Conservation (phyloP, 2,113 vertebrate genomes). For the Zingel zingel region DNA sequence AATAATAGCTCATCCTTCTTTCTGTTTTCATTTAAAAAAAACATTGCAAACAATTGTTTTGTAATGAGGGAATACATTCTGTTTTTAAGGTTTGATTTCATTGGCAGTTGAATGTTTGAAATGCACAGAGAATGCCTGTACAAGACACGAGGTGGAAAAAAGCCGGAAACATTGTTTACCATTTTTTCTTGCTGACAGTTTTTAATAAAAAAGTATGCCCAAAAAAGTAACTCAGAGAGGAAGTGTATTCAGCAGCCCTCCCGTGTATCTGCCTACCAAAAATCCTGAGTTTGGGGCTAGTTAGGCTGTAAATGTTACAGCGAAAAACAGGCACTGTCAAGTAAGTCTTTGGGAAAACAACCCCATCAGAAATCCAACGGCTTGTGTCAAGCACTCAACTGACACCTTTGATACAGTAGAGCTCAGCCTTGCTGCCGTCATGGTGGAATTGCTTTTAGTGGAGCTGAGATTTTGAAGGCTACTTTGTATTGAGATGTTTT, state of each 20-base stretch:
- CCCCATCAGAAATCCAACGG: slow-evolving; percentile 59
- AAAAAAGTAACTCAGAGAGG: background rate
- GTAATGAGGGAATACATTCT: background rate
- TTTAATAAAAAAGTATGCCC: background rate
- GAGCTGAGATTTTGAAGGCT: slow-evolving; percentile 56
- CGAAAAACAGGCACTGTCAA: slow-evolving; percentile 47
- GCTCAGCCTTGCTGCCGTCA: slow-evolving; percentile 44
- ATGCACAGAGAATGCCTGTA: background rate
- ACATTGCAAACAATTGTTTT: background rate
- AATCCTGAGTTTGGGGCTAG: slow-evolving; percentile 4
- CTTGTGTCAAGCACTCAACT: slow-evolving; percentile 59
- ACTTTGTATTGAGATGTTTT: slow-evolving; percentile 70
- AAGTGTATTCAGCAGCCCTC: background rate
- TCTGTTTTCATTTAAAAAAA: background rate
- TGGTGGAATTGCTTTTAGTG: slow-evolving; percentile 56
- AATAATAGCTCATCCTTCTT: background rate
- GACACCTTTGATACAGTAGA: slow-evolving; percentile 64
- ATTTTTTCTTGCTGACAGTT: background rate
- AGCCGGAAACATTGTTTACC: background rate
- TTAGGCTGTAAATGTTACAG: slow-evolving; percentile 29
- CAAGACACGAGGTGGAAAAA: background rate
- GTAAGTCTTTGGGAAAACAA: slow-evolving; percentile 59
- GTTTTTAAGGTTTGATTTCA: background rate
- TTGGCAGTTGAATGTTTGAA: slow-evolving; percentile 4
- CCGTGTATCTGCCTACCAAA: background rate